phyloP scores from a whole-genome alignment of 2,113 vertebrate species.

The Scytalopus superciliaris region DNA sequence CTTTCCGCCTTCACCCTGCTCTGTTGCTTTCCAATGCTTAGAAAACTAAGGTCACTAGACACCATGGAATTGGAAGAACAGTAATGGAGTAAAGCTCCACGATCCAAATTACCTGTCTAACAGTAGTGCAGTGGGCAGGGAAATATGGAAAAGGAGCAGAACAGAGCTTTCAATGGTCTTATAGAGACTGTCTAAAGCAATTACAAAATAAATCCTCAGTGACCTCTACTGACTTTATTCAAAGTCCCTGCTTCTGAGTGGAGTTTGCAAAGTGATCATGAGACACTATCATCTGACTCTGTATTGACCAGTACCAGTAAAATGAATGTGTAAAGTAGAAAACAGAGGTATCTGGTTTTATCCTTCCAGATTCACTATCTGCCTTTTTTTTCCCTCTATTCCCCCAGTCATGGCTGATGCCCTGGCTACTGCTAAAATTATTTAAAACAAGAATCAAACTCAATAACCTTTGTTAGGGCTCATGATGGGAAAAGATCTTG shows the following conservation, averaged over 20 bases:
- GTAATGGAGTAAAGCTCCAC: accelerated
- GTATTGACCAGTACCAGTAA: not conserved
- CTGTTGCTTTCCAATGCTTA: not conserved
- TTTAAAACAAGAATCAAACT: not conserved
- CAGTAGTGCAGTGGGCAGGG: not conserved
- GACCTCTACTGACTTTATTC: not conserved
- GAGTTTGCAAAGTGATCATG: not conserved
- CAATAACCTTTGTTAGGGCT: not conserved
- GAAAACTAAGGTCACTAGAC: not conserved
- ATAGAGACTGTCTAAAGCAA: not conserved
- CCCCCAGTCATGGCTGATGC: not conserved
- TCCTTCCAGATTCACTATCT: not conserved
- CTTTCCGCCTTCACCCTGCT: not conserved
- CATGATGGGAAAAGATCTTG: not conserved
- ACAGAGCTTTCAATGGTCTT: accelerated
- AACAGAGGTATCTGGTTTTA: not conserved
- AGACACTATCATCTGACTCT: not conserved
- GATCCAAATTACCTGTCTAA: accelerated
- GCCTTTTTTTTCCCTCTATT: not conserved
- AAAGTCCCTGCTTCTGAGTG: not conserved
- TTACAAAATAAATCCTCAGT: not conserved
- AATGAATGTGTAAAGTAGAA: not conserved
- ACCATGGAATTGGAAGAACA: not conserved
- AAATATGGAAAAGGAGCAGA: not conserved
- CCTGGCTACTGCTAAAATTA: not conserved